Conservation (phyloP, 2,113 vertebrate species). For the Prochilodus magdalenae region DNA sequence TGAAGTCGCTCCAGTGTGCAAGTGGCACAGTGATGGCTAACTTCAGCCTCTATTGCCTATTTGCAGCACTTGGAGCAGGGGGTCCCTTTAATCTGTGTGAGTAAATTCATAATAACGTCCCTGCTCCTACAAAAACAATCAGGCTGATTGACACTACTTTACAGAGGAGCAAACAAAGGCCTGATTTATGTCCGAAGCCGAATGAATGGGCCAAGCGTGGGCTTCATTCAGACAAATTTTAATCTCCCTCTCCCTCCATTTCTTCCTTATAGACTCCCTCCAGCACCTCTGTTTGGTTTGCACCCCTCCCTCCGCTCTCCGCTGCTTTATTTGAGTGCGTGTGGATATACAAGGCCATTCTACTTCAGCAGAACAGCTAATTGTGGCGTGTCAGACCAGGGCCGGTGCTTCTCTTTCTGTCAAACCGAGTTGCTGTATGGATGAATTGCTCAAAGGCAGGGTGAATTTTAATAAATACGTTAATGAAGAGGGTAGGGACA, state of each 20-base stretch:
- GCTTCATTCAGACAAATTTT: slow-evolving; percentile 64
- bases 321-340: slow-evolving; percentile 33
- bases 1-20: slow-evolving; percentile 59
- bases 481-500: background rate
- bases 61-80: slow-evolving; percentile 55
- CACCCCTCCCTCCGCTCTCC: background rate
- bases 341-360: slow-evolving; percentile 29
- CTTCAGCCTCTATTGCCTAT: slow-evolving; percentile 57
- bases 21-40: slow-evolving; percentile 57
- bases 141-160: slow-evolving; percentile 65
- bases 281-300: slow-evolving; percentile 35
- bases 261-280: slow-evolving; percentile 38
- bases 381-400: slow-evolving; percentile 32
- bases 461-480: slow-evolving; percentile 13
- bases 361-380: slow-evolving; percentile 24
- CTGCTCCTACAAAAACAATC: slow-evolving; percentile 58
- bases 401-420: slow-evolving; percentile 26
- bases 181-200: slow-evolving; percentile 59
- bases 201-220: slow-evolving; percentile 56
- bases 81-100: slow-evolving; percentile 60
- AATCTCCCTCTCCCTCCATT: slow-evolving; percentile 47
- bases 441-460: background rate
- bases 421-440: background rate
- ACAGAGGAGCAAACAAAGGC: slow-evolving; percentile 57
- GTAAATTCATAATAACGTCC: slow-evolving; percentile 63